Conservation (phyloP, 2,113 vertebrate species). For the Phalacrocorax brasilianus region DNA sequence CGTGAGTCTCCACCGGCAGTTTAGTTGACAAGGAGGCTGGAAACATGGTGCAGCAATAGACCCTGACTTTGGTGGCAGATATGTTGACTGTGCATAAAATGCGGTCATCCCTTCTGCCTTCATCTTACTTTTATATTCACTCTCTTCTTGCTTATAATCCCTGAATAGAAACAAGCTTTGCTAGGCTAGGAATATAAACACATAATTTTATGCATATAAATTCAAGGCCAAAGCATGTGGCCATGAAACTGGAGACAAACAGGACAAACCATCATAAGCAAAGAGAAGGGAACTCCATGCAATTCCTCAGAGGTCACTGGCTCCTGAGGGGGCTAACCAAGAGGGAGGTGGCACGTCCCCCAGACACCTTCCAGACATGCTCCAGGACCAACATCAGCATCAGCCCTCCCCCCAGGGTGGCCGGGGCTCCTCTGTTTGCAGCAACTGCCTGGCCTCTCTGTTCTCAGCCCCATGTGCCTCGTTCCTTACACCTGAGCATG, state of each 20-base stretch:
- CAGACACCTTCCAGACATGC: rapidly evolving
- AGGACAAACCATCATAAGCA: neutral
- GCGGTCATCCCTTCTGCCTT: neutral
- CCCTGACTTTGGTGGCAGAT: neutral
- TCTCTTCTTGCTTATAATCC: neutral
- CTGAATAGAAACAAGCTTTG: neutral
- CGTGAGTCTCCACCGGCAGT: neutral
- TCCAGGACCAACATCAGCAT: neutral
- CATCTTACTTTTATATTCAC: neutral
- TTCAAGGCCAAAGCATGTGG: neutral
- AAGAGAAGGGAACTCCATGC: neutral
- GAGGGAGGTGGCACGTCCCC: neutral
- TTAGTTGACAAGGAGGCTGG: neutral
- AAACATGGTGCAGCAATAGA: neutral
- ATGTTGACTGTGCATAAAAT: neutral
- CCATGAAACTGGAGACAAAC: neutral
- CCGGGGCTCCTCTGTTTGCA: neutral
- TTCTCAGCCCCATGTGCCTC: rapidly evolving
- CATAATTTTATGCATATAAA: neutral
- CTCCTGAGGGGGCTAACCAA: neutral
- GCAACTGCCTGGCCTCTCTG: rapidly evolving
- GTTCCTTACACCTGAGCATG: too few relatives aligned
- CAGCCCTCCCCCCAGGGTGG: neutral
- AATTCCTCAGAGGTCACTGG: neutral
- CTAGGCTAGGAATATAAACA: neutral